These are phyloP conservation scores for Rhincodon typus DNA, from an alignment of 2,797 vertebrate genomes.

Conservation along the genomic window DNA sequence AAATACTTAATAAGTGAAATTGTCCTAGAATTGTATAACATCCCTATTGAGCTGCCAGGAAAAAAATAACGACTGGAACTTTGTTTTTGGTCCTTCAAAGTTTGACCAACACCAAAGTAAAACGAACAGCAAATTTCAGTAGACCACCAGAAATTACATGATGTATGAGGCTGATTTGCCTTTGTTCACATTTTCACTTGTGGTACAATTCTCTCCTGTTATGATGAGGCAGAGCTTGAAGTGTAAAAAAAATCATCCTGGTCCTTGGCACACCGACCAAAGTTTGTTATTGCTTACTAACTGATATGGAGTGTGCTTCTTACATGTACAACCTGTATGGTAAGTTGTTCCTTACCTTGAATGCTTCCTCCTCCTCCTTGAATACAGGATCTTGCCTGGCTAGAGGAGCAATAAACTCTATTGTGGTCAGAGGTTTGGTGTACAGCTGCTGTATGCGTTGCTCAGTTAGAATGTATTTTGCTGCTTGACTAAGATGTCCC, in stretches of 20 bases:
- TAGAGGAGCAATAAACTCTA: conserved; percentile 60
- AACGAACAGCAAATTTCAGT: not conserved
- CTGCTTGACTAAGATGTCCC: conserved; percentile 53
- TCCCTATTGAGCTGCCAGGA: too few species aligned
- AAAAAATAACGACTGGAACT: not conserved
- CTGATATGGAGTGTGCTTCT: not conserved
- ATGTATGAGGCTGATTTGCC: not conserved
- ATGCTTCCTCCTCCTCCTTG: conserved; percentile 66
- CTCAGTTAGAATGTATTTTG: conserved; percentile 55
- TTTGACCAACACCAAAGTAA: not conserved
- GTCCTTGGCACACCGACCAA: not conserved
- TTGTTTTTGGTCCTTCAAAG: not conserved
- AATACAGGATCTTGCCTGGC: conserved; percentile 62
- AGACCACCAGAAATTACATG: not conserved
- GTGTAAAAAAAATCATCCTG: conserved; percentile 2
- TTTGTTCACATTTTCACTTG: too few species aligned
- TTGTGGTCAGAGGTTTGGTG: conserved; percentile 54
- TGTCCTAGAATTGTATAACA: not conserved
- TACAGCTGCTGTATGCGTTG: conserved; percentile 55
- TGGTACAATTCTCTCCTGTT: too few species aligned
- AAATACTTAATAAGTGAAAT: not conserved
- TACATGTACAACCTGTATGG: too few species aligned
- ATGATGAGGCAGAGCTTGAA: conserved; percentile 37
- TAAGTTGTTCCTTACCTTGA: conserved; percentile 58
- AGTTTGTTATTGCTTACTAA: not conserved